Conservation (phyloP, 1,140 invertebrate species). For the Drosophila mayri region DNA sequence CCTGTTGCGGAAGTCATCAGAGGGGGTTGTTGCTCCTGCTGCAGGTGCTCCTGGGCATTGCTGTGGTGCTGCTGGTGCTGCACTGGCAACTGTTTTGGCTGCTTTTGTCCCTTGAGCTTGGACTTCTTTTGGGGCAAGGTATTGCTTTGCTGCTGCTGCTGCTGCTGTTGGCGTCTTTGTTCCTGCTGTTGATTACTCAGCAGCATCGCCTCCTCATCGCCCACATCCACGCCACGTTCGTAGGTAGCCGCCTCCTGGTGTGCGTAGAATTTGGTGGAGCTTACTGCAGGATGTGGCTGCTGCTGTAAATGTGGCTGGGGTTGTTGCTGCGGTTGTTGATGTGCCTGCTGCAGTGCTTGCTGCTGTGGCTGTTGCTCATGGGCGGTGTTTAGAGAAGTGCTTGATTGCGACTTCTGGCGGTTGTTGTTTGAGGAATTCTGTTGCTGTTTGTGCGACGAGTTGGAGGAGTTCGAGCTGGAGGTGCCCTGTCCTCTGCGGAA, state of each 20-base stretch:
- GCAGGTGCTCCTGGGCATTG: conserved; percentile 36
- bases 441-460: conserved; percentile 62
- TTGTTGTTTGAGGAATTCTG: conserved; percentile 75
- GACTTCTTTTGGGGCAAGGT: conserved; percentile 79
- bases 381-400: conserved; percentile 76
- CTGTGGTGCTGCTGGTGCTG: conserved; percentile 34
- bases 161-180: conserved; percentile 43
- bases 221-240: conserved; percentile 79
- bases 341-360: no score
- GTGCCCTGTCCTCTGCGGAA: conserved; percentile 89
- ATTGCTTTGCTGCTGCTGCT: conserved; percentile 57
- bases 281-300: conserved; percentile 33
- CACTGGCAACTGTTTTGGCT: conserved; percentile 76
- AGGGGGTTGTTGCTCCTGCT: conserved; percentile 40
- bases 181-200: conserved; percentile 62
- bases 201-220: conserved; percentile 74
- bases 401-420: conserved; percentile 80
- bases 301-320: conserved; percentile 44
- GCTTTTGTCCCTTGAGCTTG: conserved; percentile 80
- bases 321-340: conserved; percentile 40
- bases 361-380: conserved; percentile 62
- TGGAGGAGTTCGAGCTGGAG: conserved; percentile 82
- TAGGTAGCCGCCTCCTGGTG: conserved; percentile 64
- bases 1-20: conserved; percentile 67
- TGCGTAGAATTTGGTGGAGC: conserved; percentile 74